phyloP scores from a whole-genome alignment of 2,888 invertebrate species.

The Aphodius sticticus region DNA sequence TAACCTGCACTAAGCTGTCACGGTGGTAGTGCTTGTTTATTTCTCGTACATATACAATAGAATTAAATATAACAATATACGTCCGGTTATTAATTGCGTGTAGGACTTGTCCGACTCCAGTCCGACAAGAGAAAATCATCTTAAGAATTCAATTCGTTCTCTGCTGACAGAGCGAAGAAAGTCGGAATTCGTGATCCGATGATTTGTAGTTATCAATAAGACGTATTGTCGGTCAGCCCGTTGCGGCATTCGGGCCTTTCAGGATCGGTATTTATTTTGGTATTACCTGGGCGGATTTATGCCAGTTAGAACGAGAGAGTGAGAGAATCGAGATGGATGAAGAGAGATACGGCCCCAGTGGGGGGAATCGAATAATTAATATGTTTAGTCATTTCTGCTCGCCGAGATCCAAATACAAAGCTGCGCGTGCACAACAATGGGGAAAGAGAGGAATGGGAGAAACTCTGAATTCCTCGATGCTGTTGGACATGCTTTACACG shows the following conservation, averaged over 20 bases:
- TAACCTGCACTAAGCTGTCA: not conserved
- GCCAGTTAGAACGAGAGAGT: not conserved
- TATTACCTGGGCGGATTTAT: not conserved
- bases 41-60: not conserved
- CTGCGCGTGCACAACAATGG: not conserved
- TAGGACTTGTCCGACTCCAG: not conserved
- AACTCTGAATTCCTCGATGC: not conserved
- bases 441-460: not conserved
- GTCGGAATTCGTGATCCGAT: constrained; percentile 21
- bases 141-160: not conserved
- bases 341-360: not conserved
- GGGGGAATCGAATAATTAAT: constrained; percentile 4
- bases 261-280: not conserved
- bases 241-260: constrained; percentile 6
- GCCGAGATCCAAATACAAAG: not conserved
- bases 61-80: not conserved
- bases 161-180: not conserved
- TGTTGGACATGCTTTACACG: not conserved
- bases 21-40: not conserved
- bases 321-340: not conserved
- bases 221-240: constrained; percentile 9
- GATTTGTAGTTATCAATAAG: constrained; percentile 26
- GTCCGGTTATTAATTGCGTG: not conserved
- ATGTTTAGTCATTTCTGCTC: constrained; percentile 4
- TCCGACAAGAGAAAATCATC: not conserved